A percentile compares a stretch with the other conserved stretches of the same genome.
Evolutionary conservation across 2,113 vertebrate species (phyloP).

Genomic region (Heterotilapia buettikoferi): DNA sequence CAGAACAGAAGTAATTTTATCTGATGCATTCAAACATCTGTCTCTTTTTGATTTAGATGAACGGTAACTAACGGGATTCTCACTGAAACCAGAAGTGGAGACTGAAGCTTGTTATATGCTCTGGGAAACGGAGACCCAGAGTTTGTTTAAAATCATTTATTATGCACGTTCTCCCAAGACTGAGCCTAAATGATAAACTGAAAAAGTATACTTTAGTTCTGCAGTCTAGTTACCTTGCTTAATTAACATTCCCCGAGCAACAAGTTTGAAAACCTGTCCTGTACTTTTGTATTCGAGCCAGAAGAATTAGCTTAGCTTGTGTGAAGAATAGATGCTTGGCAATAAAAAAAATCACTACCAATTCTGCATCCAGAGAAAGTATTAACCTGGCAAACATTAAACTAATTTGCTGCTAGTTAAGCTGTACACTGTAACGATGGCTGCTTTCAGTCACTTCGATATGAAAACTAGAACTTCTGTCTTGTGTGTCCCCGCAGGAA

Average conservation of each 20-base stretch:
- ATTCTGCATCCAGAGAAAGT: not conserved
- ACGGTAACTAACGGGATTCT: not conserved
- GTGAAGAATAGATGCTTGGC: not conserved
- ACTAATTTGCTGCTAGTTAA: not conserved
- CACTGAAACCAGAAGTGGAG: not conserved
- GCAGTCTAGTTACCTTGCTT: not conserved
- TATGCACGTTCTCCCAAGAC: not conserved
- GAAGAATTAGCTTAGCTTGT: not conserved
- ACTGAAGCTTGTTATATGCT: not conserved
- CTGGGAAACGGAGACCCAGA: not conserved
- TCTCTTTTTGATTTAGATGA: not conserved
- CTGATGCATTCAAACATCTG: not conserved
- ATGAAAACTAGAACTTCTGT: not conserved
- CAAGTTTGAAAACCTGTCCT: not conserved
- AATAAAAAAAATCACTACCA: not conserved
- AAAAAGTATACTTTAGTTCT: not conserved
- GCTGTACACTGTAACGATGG: not conserved
- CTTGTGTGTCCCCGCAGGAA: constrained; percentile 67
- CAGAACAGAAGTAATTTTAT: not conserved
- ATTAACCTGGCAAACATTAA: not conserved
- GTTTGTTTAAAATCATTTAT: not conserved
- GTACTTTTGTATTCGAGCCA: not conserved
- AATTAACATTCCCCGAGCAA: not conserved
- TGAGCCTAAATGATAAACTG: not conserved
- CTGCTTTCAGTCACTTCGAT: not conserved